These are phyloP conservation scores for Mohoua ochrocephala DNA, from an alignment of 2,113 vertebrate species.

Conservation along the genomic window DNA sequence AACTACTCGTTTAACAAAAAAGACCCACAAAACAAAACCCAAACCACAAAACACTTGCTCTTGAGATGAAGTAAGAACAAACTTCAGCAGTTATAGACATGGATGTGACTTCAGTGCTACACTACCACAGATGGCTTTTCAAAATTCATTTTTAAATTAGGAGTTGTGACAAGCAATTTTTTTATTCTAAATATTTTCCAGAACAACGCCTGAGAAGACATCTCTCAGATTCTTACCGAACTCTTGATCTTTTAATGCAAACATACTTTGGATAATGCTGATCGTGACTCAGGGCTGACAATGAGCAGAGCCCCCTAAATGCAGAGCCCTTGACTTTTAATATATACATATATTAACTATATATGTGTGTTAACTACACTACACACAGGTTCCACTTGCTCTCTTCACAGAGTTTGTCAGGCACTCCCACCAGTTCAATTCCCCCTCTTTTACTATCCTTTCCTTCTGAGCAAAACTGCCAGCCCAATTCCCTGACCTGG, in stretches of 20 bases:
- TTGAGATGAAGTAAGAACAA: not conserved
- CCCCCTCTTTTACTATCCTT: not conserved
- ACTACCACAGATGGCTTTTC: not conserved
- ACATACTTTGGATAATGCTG: not conserved
- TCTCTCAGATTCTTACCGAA: not conserved
- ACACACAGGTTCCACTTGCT: not conserved
- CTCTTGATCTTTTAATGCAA: not conserved
- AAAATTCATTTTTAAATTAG: not conserved
- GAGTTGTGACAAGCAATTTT: not conserved
- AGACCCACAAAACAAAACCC: not conserved
- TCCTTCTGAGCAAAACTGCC: not conserved
- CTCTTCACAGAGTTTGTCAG: not conserved
- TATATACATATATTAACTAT: not conserved
- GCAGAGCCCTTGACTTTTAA: not conserved
- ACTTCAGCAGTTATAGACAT: not conserved
- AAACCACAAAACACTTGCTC: not conserved
- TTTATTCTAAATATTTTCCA: not conserved
- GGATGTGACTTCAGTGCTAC: not conserved
- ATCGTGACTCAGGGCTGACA: not conserved
- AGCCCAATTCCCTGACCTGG: not conserved
- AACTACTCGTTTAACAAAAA: not conserved
- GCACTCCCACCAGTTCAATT: not conserved
- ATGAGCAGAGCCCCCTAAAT: not conserved
- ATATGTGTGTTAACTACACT: not conserved
- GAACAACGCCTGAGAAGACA: not conserved